Percentiles rank a stretch among this genome's conserved stretches.
These are phyloP conservation scores for Peromyscus eremicus DNA, from an alignment of 2,797 vertebrate genomes.

Conservation along the genomic window DNA sequence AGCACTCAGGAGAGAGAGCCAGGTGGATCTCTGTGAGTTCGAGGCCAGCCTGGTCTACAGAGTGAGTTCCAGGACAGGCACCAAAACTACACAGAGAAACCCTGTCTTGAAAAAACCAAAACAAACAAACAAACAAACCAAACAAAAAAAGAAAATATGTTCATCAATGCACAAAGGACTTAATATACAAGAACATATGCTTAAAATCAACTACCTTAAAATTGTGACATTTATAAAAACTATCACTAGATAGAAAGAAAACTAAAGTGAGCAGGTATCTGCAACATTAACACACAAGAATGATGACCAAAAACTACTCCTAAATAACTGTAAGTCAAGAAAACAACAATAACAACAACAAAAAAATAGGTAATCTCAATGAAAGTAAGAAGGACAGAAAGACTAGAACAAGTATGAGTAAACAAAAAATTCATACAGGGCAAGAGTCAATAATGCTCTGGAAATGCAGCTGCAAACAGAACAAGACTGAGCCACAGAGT, in stretches of 20 bases:
- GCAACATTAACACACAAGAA: neutral
- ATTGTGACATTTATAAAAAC: neutral
- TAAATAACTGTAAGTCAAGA: neutral
- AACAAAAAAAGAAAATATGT: neutral
- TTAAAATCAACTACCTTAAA: neutral
- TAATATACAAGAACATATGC: neutral
- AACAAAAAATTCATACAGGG: neutral
- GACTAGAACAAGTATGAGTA: neutral
- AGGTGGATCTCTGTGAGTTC: no score
- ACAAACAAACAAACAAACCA: no score
- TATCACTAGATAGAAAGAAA: neutral
- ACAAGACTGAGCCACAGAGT: neutral
- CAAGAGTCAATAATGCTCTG: neutral
- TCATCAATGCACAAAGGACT: neutral
- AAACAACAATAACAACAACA: neutral
- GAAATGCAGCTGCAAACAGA: conserved; percentile 1
- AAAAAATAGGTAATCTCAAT: neutral
- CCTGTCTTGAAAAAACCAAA: no score
- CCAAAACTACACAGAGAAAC: no score
- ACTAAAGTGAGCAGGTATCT: neutral
- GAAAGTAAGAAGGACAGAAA: neutral
- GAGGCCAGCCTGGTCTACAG: no score
- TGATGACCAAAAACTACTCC: neutral
- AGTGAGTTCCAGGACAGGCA: no score
- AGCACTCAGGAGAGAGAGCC: no score